These are phyloP conservation scores for Colletes latitarsis DNA, from an alignment of 1,140 invertebrate species.

Conservation along the genomic window DNA sequence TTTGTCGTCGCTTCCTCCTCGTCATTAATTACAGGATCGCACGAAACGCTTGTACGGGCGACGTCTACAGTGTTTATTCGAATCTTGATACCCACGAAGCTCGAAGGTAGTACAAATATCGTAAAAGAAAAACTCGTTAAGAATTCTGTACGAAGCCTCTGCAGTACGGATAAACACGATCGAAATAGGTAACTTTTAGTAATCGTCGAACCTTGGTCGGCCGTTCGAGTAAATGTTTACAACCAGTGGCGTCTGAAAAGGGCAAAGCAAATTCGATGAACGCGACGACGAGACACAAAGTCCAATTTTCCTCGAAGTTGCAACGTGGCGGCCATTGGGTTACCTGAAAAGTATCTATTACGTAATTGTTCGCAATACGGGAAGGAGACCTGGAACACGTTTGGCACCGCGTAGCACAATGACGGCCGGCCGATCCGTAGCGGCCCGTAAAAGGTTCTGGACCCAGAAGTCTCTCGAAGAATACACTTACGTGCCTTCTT, in stretches of 20 bases:
- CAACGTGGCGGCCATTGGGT: not conserved
- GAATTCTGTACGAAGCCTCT: too few relatives aligned
- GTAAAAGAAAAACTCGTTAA: too few relatives aligned
- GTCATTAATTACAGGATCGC: not conserved
- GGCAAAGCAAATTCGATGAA: too few relatives aligned
- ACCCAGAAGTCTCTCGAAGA: not conserved
- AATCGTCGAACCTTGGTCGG: too few relatives aligned
- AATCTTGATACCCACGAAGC: not conserved
- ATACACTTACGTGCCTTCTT: conserved; percentile 10
- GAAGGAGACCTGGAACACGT: not conserved
- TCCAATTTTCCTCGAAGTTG: too few relatives aligned
- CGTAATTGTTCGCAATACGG: not conserved
- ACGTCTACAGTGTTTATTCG: not conserved
- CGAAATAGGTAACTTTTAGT: too few relatives aligned
- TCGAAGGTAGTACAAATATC: not conserved
- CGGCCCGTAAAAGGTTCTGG: not conserved
- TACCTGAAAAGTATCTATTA: not conserved
- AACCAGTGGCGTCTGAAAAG: too few relatives aligned
- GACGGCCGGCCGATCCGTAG: too few relatives aligned
- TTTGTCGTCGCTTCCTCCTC: not conserved
- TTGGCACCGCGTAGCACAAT: too few relatives aligned
- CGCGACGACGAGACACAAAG: too few relatives aligned
- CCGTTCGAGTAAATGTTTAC: too few relatives aligned
- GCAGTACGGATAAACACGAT: too few relatives aligned
- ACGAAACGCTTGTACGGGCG: not conserved